Evolutionary conservation across 2,888 invertebrate species (phyloP).

Genomic region (Abscondita cerata): DNA sequence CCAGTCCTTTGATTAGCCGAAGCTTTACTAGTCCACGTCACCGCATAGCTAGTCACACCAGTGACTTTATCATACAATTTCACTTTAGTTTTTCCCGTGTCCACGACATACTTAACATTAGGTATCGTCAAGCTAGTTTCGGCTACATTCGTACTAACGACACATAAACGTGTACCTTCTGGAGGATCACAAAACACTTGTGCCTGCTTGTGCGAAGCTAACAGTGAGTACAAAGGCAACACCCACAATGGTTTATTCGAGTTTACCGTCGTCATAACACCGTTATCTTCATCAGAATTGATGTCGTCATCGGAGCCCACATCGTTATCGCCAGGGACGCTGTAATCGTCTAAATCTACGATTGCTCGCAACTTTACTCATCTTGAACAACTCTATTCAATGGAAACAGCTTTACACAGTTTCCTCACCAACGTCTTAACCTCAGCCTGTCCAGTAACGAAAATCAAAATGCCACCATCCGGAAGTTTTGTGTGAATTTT

Average conservation of each 20-base stretch:
- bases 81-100: constrained; percentile 83
- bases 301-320: constrained; percentile 51
- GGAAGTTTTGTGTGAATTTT: constrained; percentile 84
- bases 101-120: constrained; percentile 92
- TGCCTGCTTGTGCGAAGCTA: constrained; percentile 82
- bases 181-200: constrained; percentile 80
- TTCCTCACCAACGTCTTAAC: constrained; percentile 75
- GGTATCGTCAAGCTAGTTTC: constrained; percentile 99
- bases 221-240: constrained; percentile 90
- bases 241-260: constrained; percentile 83
- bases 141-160: constrained; percentile 97
- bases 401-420: constrained; percentile 71
- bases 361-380: constrained; percentile 65
- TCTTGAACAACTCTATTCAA: too few species aligned
- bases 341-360: constrained; percentile 81
- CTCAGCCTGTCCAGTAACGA: constrained; percentile 96
- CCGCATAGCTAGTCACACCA: constrained; percentile 82
- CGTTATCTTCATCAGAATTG: constrained; percentile 52
- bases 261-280: constrained; percentile 45
- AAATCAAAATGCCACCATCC: constrained; percentile 94
- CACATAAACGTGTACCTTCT: constrained; percentile 80
- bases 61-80: constrained; percentile 85
- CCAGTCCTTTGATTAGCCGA: constrained; percentile 94
- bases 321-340: constrained; percentile 78
- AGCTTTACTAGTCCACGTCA: constrained; percentile 93